Evolutionary conservation across 2,888 invertebrate species (phyloP).

Genomic region (Scaptomyza polygonia): DNA sequence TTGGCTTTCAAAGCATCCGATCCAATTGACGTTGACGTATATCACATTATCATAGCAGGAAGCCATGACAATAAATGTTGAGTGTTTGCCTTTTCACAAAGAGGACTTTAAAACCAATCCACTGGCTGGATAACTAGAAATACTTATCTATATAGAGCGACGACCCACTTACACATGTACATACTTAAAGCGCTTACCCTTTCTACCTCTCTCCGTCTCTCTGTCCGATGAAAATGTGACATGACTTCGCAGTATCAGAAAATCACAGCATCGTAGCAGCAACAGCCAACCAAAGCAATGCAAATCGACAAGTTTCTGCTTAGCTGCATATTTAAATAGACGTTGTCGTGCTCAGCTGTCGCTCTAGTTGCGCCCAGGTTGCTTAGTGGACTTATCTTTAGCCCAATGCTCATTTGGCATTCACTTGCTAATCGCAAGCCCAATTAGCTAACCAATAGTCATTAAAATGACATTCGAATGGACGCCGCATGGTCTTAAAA

Average conservation of each 20-base stretch:
- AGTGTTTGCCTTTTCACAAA: slow-evolving; percentile 42
- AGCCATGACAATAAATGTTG: slow-evolving; percentile 71
- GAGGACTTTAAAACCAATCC: slow-evolving; percentile 59
- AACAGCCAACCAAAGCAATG: slow-evolving; percentile 9
- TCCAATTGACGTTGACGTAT: slow-evolving; percentile 80
- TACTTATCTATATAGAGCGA: slow-evolving; percentile 19
- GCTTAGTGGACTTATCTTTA: slow-evolving; percentile 21
- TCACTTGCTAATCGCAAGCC: slow-evolving; percentile 61
- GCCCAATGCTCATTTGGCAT: slow-evolving; percentile 43
- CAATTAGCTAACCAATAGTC: slow-evolving; percentile 71
- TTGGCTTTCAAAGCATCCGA: slow-evolving; percentile 75
- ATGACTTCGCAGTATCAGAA: slow-evolving; percentile 2
- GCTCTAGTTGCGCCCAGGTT: slow-evolving; percentile 10
- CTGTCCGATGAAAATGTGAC: slow-evolving; percentile 14
- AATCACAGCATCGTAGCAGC: slow-evolving; percentile 2
- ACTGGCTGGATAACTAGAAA: slow-evolving; percentile 10
- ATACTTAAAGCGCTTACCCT: slow-evolving; percentile 1
- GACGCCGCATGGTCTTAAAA: slow-evolving; percentile 54
- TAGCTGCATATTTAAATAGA: slow-evolving; percentile 43
- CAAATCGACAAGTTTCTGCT: slow-evolving; percentile 46
- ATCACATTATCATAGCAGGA: slow-evolving; percentile 76
- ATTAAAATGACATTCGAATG: slow-evolving; percentile 63
- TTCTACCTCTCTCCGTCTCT: neutral
- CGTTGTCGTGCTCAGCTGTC: slow-evolving; percentile 31
- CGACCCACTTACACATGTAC: slow-evolving; percentile 12